These are phyloP conservation scores for Ptilorrhoa leucosticta DNA, from an alignment of 2,113 vertebrate species.

Conservation along the genomic window DNA sequence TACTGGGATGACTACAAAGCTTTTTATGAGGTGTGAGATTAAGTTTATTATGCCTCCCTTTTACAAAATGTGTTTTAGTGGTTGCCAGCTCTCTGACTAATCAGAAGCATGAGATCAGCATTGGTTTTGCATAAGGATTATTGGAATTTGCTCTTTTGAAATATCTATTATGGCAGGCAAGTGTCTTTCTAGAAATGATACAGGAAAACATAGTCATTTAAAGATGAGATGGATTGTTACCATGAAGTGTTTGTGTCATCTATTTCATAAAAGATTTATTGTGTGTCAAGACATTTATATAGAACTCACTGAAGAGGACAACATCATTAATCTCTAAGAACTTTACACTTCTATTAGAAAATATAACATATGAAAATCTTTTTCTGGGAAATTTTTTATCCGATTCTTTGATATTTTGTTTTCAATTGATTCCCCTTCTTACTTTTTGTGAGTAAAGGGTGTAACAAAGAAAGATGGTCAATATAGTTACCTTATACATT, in stretches of 20 bases:
- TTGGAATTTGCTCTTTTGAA: constrained; percentile 63
- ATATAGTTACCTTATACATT: background rate
- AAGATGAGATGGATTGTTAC: background rate
- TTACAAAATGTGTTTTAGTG: constrained; percentile 65
- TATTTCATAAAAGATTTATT: background rate
- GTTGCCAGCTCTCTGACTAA: constrained; percentile 61
- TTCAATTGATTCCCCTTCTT: background rate
- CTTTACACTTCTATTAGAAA: background rate
- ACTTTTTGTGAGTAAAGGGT: background rate
- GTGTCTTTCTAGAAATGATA: background rate
- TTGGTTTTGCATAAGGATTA: constrained; percentile 39
- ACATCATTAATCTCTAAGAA: background rate
- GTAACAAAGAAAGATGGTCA: background rate
- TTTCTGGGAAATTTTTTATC: background rate
- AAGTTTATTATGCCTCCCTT: constrained; percentile 59
- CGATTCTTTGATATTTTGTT: background rate
- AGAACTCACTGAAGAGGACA: background rate
- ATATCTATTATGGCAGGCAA: background rate
- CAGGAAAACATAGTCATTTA: background rate
- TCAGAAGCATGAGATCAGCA: constrained; percentile 56
- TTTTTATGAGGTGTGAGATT: constrained; percentile 89
- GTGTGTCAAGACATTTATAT: background rate
- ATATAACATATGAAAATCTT: background rate
- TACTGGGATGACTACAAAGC: constrained; percentile 90
- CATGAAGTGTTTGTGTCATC: background rate